A percentile compares a stretch with the other conserved stretches of the same genome.
Conservation (phyloP, 1,140 invertebrate genomes). For the Chelonus insularis region DNA sequence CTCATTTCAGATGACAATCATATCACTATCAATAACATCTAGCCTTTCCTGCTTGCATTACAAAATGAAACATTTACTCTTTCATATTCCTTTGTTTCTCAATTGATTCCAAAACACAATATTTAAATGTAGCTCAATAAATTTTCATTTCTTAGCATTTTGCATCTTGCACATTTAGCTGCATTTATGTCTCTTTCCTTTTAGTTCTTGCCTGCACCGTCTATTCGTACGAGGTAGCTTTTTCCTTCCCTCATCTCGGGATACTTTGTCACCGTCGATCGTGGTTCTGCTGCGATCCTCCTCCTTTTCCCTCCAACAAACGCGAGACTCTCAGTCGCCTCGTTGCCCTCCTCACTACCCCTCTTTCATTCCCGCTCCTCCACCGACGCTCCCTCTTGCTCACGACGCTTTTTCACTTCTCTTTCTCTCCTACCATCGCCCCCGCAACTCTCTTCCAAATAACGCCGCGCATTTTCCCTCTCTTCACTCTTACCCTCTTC, state of each 20-base stretch:
- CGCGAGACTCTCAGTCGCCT: conserved; percentile 27
- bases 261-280: conserved; percentile 33
- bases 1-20: no score
- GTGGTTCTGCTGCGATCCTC: conserved; percentile 7
- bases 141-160: background rate
- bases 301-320: background rate
- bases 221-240: conserved; percentile 16
- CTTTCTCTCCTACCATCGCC: conserved; percentile 19
- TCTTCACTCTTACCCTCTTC: conserved; percentile 16
- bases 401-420: conserved; percentile 14
- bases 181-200: background rate
- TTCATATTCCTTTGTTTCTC: no score
- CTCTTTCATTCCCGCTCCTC: conserved; percentile 15
- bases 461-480: conserved; percentile 15
- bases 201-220: background rate
- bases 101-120: no score
- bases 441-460: conserved; percentile 3
- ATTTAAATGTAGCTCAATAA: background rate
- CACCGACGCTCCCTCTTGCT: conserved; percentile 5
- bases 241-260: conserved; percentile 27
- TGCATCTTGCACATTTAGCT: background rate
- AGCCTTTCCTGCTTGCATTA: no score
- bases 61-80: no score
- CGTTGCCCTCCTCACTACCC: conserved; percentile 9
- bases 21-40: no score